Conservation (phyloP, 1,140 invertebrate genomes). For the Dermatophagoides farinae region DNA sequence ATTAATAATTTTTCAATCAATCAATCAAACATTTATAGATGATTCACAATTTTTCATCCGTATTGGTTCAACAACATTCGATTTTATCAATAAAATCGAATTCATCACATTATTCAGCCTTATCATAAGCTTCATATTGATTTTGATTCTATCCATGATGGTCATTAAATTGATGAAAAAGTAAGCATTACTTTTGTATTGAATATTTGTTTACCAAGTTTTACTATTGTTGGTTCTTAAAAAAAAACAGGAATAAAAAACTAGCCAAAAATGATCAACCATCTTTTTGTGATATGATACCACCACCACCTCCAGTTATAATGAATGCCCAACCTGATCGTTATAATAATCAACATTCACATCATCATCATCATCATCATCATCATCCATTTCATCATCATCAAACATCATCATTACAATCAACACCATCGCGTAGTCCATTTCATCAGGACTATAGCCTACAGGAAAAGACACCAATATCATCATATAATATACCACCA, state of each 20-base stretch:
- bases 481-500: too few species aligned
- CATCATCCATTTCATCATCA: too few species aligned
- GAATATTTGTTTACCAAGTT: slow-evolving; percentile 7
- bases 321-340: not conserved
- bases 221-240: not conserved
- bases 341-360: too few species aligned
- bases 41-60: slow-evolving; percentile 8
- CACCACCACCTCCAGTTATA: slow-evolving; percentile 5
- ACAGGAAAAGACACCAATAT: too few species aligned
- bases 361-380: too few species aligned
- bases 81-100: slow-evolving; percentile 15
- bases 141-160: slow-evolving; percentile 16
- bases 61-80: slow-evolving; percentile 5
- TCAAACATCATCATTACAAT: too few species aligned
- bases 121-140: slow-evolving; percentile 15
- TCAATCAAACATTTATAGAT: not conserved
- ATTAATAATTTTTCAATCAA: not conserved
- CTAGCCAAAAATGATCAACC: slow-evolving; percentile 2
- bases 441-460: too few species aligned
- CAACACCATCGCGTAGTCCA: too few species aligned
- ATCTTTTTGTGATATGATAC: not conserved
- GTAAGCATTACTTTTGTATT: slow-evolving; percentile 14
- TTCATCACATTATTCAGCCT: slow-evolving; percentile 17
- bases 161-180: slow-evolving; percentile 20
- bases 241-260: not conserved